phyloP scores from a whole-genome alignment of 2,888 invertebrate genomes.

The Nysson spinosus region DNA sequence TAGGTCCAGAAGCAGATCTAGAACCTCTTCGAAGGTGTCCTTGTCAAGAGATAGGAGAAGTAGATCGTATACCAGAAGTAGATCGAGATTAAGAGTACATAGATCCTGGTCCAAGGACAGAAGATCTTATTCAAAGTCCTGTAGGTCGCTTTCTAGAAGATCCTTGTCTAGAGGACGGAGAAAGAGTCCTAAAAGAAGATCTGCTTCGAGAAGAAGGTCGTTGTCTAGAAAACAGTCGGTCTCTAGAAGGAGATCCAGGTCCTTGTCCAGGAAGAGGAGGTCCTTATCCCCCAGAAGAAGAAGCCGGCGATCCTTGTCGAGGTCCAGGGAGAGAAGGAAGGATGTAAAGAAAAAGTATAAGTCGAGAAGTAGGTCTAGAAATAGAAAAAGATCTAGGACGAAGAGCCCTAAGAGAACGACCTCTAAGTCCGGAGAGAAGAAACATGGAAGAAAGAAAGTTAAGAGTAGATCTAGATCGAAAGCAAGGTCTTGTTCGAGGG shows the following conservation, averaged over 20 bases:
- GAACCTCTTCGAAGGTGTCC: conserved; percentile 68
- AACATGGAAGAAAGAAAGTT: conserved; percentile 72
- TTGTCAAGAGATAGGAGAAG: conserved; percentile 70
- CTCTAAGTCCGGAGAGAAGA: conserved; percentile 72
- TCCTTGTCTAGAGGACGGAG: conserved; percentile 66
- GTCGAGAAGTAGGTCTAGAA: conserved; percentile 72
- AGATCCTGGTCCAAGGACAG: conserved; percentile 69
- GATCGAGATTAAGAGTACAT: too few species aligned
- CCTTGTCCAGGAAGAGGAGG: conserved; percentile 63
- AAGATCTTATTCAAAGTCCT: conserved; percentile 61
- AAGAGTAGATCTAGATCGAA: conserved; percentile 64
- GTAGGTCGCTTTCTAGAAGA: conserved; percentile 65
- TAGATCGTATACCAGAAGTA: conserved; percentile 66
- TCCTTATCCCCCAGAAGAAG: conserved; percentile 65
- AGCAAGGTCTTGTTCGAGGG: conserved; percentile 62
- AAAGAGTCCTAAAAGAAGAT: conserved; percentile 62
- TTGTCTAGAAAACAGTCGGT: conserved; percentile 57
- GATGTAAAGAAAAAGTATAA: conserved; percentile 72
- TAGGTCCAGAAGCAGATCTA: conserved; percentile 56
- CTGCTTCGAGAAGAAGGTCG: conserved; percentile 65
- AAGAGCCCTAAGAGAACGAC: conserved; percentile 66
- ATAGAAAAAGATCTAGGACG: conserved; percentile 68
- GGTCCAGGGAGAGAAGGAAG: conserved; percentile 68
- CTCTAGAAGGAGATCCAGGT: conserved; percentile 59
- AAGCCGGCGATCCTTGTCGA: conserved; percentile 54